Conservation (phyloP, 2,797 vertebrate genomes). For the Pseudochaenichthys georgianus region DNA sequence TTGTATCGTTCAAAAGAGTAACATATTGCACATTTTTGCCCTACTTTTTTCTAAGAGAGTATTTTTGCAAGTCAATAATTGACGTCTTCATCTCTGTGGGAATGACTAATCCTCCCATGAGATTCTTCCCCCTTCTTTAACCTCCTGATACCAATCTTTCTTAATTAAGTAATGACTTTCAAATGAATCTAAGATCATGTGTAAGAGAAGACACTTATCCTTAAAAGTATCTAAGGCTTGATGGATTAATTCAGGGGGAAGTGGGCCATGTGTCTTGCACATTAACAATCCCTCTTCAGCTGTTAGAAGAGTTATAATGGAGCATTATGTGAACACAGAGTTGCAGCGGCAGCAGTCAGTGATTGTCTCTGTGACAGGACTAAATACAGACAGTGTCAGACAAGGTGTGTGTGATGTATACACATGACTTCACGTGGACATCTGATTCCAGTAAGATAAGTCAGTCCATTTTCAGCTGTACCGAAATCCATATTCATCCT, state of each 20-base stretch:
- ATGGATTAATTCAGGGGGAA: slow-evolving; percentile 73
- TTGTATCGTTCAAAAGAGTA: slow-evolving; percentile 2
- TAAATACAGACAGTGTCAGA: slow-evolving; percentile 19
- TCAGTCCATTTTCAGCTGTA: slow-evolving; percentile 69
- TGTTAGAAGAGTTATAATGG: slow-evolving; percentile 36
- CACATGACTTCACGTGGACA: slow-evolving; percentile 33
- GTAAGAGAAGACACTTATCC: slow-evolving; percentile 70
- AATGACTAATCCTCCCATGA: slow-evolving; percentile 69
- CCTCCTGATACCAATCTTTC: slow-evolving; percentile 74
- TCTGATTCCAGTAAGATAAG: slow-evolving; percentile 58
- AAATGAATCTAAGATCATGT: slow-evolving; percentile 78
- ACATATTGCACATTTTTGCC: slow-evolving; percentile 5
- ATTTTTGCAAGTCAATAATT: slow-evolving; percentile 70
- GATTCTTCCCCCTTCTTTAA: slow-evolving; percentile 54
- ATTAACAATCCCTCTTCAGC: slow-evolving; percentile 54
- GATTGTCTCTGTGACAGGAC: slow-evolving; percentile 22
- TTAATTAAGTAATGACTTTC: slow-evolving; percentile 84
- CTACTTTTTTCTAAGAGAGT: slow-evolving; percentile 22
- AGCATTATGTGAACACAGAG: slow-evolving; percentile 30
- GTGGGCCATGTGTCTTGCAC: slow-evolving; percentile 57
- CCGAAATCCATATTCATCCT: slow-evolving; percentile 78
- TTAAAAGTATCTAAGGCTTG: slow-evolving; percentile 67
- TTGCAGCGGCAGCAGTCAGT: slow-evolving; percentile 8
- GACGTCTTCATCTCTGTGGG: slow-evolving; percentile 67
- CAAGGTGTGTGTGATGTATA: slow-evolving; percentile 23